Evolutionary conservation across 2,797 vertebrate genomes (phyloP).

Genomic region (Podarcis lilfordi): DNA sequence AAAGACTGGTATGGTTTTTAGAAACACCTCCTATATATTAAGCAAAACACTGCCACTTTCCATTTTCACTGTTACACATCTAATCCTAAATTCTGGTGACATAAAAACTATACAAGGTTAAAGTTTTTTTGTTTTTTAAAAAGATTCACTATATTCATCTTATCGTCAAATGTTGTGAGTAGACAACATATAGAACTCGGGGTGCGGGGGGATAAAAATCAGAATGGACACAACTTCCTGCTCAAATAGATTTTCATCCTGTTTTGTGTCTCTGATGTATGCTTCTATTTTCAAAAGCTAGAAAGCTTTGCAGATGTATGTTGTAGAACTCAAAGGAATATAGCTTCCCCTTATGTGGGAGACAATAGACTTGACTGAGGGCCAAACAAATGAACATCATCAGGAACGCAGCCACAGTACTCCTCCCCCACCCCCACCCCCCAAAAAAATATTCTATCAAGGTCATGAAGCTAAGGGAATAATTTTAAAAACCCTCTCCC

Average conservation of each 20-base stretch:
- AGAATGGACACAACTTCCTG: not conserved
- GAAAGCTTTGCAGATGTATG: not conserved
- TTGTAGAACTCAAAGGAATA: not conserved
- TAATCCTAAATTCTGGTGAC: not conserved
- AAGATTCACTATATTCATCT: not conserved
- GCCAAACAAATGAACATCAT: not conserved
- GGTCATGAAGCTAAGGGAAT: not conserved
- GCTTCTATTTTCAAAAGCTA: constrained; percentile 7
- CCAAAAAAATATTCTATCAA: not conserved
- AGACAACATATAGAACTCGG: not conserved
- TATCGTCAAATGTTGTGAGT: fast-evolving
- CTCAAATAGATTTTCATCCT: not conserved
- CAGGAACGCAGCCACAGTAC: not conserved
- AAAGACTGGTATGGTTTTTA: not conserved
- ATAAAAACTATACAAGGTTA: not conserved
- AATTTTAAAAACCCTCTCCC: not conserved
- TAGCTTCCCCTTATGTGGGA: not conserved
- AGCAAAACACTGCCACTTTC: not conserved
- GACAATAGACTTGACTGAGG: not conserved
- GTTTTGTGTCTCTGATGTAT: not conserved
- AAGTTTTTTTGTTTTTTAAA: not conserved
- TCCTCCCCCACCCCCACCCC: not conserved
- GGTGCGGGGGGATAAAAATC: not conserved
- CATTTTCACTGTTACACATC: not conserved
- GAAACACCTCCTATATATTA: not conserved